Evolutionary conservation across 1,140 invertebrate species (phyloP).

Genomic region (Atopsyche davidsoni): DNA sequence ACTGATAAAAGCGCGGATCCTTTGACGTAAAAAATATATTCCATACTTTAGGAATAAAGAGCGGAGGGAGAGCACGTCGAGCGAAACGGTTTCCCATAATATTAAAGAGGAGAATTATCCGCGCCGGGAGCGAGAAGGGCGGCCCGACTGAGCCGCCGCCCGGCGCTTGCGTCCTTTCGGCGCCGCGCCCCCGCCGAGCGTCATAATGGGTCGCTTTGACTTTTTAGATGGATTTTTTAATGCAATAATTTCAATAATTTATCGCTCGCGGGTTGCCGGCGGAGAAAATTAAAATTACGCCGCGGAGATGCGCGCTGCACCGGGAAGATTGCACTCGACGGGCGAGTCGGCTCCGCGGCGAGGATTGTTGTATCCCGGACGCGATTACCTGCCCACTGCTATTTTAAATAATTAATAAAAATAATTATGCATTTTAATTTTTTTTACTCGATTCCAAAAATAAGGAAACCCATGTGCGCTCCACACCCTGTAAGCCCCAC

Average conservation of each 20-base stretch:
- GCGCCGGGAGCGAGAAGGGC: conserved; percentile 1
- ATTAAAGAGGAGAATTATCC: conserved; percentile 19
- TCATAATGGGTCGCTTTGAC: conserved; percentile 52
- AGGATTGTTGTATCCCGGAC: no score
- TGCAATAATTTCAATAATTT: conserved; percentile 64
- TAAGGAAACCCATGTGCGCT: no score
- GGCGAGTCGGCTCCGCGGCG: no score
- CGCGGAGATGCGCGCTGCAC: conserved; percentile 6
- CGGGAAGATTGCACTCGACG: conserved; percentile 14
- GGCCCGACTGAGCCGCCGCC: background rate
- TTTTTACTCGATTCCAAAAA: no score
- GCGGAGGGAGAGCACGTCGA: conserved; percentile 8
- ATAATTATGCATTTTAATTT: no score
- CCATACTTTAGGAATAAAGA: conserved; percentile 12
- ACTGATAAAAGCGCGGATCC: no score
- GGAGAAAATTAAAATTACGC: conserved; percentile 29
- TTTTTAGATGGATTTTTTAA: conserved; percentile 62
- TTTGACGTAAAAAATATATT: conserved; percentile 23
- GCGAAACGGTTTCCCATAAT: conserved; percentile 29
- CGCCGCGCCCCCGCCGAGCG: conserved; percentile 15
- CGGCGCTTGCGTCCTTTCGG: conserved; percentile 15
- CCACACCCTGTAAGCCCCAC: no score
- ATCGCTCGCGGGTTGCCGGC: conserved; percentile 44
- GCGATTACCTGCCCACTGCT: no score
- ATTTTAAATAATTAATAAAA: no score